Percentiles rank a stretch among this genome's conserved stretches.
These are phyloP conservation scores for Macrosiphum euphorbiae DNA, from an alignment of 2,888 invertebrate genomes.

Conservation along the genomic window DNA sequence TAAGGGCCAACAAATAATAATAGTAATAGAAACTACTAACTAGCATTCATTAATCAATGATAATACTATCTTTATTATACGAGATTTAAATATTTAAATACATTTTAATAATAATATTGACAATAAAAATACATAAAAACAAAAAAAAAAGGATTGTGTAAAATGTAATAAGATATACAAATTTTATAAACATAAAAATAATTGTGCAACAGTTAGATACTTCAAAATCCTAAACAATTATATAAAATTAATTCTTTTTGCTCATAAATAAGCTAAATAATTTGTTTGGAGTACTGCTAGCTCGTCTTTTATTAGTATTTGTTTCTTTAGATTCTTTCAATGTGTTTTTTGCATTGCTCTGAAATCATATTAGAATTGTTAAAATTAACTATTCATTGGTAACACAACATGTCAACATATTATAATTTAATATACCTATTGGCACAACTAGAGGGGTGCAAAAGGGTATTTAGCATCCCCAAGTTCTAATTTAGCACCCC, in stretches of 20 bases:
- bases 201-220: not conserved
- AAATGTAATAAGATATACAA: not conserved
- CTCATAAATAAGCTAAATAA: slow-evolving; percentile 52
- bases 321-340: slow-evolving; percentile 58
- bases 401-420: not conserved
- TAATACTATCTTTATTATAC: not conserved
- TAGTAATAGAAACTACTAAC: no score
- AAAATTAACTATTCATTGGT: not conserved
- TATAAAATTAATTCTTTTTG: slow-evolving; percentile 35
- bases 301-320: slow-evolving; percentile 41
- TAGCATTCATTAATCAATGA: not conserved
- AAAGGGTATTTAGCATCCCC: no score
- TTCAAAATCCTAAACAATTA: not conserved
- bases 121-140: not conserved
- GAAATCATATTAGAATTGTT: not conserved
- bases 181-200: not conserved
- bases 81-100: not conserved
- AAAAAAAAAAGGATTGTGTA: not conserved
- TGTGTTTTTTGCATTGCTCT: slow-evolving; percentile 32
- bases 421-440: not conserved
- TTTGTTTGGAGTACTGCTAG: slow-evolving; percentile 58
- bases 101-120: not conserved
- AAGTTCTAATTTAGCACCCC: no score
- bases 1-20: no score
- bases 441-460: no score